A percentile compares a stretch with the other conserved stretches of the same genome.
Conservation (phyloP, 2,888 invertebrate species). For the Aphidoletes aphidimyza region DNA sequence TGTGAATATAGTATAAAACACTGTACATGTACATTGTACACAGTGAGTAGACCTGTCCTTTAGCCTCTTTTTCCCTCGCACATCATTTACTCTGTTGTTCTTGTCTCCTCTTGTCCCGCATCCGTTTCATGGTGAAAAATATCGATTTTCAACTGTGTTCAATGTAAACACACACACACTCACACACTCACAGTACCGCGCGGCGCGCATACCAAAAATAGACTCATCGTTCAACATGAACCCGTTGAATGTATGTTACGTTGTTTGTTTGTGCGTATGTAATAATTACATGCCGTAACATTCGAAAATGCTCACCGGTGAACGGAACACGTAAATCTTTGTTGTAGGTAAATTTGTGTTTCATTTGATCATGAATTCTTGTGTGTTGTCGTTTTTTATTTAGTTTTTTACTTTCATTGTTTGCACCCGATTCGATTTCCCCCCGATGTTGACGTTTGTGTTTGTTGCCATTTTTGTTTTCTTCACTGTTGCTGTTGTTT, state of each 20-base stretch:
- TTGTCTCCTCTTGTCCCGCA: not conserved
- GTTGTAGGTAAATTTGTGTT: constrained; percentile 21
- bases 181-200: too few species aligned
- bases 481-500: not conserved
- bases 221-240: not conserved
- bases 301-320: not conserved
- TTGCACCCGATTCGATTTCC: too few species aligned
- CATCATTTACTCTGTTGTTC: too few species aligned
- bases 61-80: too few species aligned
- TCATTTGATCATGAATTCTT: not conserved
- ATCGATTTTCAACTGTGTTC: constrained; percentile 43
- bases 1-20: too few species aligned
- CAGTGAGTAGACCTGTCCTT: too few species aligned
- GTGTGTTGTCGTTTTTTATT: not conserved
- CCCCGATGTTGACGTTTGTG: too few species aligned
- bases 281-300: constrained; percentile 13
- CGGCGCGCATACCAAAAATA: not conserved
- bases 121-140: not conserved
- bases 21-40: too few species aligned
- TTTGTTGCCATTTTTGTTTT: too few species aligned
- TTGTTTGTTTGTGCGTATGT: constrained; percentile 39
- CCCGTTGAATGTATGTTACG: not conserved
- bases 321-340: not conserved
- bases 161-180: constrained; percentile 35
- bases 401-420: not conserved